Evolutionary conservation across 2,888 invertebrate species (phyloP).

Genomic region (Anoplius nigerrimus): DNA sequence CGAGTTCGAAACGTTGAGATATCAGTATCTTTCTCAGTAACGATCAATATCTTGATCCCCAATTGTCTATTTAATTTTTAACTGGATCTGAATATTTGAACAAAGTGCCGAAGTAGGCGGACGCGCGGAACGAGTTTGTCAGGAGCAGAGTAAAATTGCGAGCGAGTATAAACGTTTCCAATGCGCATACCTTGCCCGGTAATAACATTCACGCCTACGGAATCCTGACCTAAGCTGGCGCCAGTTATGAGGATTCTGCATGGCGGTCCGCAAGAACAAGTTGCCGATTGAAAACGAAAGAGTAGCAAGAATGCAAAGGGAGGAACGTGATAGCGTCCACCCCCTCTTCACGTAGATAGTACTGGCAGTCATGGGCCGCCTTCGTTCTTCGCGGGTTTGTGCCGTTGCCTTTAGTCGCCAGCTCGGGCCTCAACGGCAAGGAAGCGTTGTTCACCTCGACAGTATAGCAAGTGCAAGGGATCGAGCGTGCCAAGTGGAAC

Average conservation of each 20-base stretch:
- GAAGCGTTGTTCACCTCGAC: conserved; percentile 21
- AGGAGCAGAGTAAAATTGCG: no score
- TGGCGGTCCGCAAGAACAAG: conserved; percentile 53
- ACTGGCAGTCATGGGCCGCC: conserved; percentile 42
- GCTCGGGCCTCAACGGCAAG: conserved; percentile 28
- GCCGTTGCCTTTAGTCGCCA: conserved; percentile 48
- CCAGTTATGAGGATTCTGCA: conserved; percentile 53
- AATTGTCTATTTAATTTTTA: no score
- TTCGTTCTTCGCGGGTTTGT: conserved; percentile 40
- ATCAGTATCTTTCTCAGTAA: no score
- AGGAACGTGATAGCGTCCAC: conserved; percentile 66
- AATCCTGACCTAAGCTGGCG: conserved; percentile 35
- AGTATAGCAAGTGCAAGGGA: neutral
- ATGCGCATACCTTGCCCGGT: no score
- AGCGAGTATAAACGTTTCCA: no score
- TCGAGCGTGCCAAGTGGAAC: conserved; percentile 11
- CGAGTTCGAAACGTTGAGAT: no score
- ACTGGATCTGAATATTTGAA: no score
- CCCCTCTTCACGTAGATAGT: conserved; percentile 55
- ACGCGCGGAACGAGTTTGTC: no score
- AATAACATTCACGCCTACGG: conserved; percentile 45
- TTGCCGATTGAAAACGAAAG: conserved; percentile 65
- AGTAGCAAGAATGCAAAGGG: conserved; percentile 68
- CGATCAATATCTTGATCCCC: no score
- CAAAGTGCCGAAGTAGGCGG: no score